These are phyloP conservation scores for Trichopoda pennipes DNA, from an alignment of 2,888 invertebrate genomes.

Conservation along the genomic window DNA sequence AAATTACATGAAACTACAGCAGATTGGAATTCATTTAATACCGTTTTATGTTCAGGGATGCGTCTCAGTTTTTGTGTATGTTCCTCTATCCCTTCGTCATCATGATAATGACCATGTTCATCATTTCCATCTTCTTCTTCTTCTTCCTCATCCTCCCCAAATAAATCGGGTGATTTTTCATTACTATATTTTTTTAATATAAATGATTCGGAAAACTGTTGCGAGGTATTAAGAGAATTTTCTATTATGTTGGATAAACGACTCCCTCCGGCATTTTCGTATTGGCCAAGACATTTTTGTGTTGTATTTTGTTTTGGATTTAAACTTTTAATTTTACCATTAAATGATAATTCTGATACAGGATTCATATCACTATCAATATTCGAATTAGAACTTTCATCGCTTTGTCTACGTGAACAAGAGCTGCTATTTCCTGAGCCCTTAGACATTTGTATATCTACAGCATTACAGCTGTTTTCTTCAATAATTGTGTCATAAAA, in stretches of 20 bases:
- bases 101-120: constrained; percentile 38
- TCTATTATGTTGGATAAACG: constrained; percentile 64
- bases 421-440: constrained; percentile 28
- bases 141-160: constrained; percentile 84
- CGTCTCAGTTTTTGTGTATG: constrained; percentile 17
- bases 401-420: constrained; percentile 22
- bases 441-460: constrained; percentile 75
- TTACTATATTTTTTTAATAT: constrained; percentile 75
- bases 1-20: constrained; percentile 28
- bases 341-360: constrained; percentile 75
- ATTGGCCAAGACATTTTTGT: background rate
- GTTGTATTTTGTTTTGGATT: constrained; percentile 48
- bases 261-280: background rate
- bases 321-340: constrained; percentile 78
- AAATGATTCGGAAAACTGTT: constrained; percentile 71
- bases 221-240: constrained; percentile 64
- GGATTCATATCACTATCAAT: constrained; percentile 47
- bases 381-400: constrained; percentile 39
- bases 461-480: constrained; percentile 80
- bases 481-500: constrained; percentile 76
- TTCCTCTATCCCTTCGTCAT: constrained; percentile 13
- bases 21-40: constrained; percentile 41
- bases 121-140: constrained; percentile 74
- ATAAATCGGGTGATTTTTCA: constrained; percentile 85
- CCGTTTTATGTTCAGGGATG: constrained; percentile 19